A percentile compares a stretch with the other conserved stretches of the same genome.
Evolutionary conservation across 2,888 invertebrate genomes (phyloP).

Genomic region (Synergus itoensis): DNA sequence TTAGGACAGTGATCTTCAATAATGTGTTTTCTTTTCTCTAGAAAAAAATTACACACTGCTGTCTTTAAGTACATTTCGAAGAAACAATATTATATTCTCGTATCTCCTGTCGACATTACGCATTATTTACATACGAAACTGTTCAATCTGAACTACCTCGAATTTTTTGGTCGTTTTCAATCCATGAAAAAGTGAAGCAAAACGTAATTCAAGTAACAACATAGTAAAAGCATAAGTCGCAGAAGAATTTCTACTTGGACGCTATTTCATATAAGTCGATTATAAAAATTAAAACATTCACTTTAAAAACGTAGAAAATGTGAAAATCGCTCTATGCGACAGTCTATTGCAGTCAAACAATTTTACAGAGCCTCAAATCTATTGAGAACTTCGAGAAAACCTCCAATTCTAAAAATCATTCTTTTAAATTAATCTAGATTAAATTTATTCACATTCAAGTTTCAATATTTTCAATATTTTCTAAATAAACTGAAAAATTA

Average conservation of each 20-base stretch:
- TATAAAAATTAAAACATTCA: conserved; percentile 38
- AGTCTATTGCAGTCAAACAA: conserved; percentile 19
- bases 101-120: conserved; percentile 21
- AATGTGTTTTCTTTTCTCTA: conserved; percentile 24
- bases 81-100: conserved; percentile 23
- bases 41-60: conserved; percentile 21
- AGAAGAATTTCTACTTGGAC: conserved; percentile 24
- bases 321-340: conserved; percentile 17
- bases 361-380: background rate
- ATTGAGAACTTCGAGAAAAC: background rate
- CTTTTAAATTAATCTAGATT: background rate
- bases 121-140: conserved; percentile 17
- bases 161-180: conserved; percentile 40
- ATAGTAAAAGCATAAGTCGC: conserved; percentile 6
- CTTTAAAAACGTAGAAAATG: conserved; percentile 37
- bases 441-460: background rate
- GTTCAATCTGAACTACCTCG: conserved; percentile 34
- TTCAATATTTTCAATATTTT: background rate
- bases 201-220: conserved; percentile 36
- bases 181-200: conserved; percentile 34
- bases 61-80: conserved; percentile 39
- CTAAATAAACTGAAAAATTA: background rate
- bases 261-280: conserved; percentile 27
- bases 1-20: conserved; percentile 34
- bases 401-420: background rate